These are phyloP conservation scores for Sitophilus oryzae DNA, from an alignment of 1,140 invertebrate species.

Conservation along the genomic window DNA sequence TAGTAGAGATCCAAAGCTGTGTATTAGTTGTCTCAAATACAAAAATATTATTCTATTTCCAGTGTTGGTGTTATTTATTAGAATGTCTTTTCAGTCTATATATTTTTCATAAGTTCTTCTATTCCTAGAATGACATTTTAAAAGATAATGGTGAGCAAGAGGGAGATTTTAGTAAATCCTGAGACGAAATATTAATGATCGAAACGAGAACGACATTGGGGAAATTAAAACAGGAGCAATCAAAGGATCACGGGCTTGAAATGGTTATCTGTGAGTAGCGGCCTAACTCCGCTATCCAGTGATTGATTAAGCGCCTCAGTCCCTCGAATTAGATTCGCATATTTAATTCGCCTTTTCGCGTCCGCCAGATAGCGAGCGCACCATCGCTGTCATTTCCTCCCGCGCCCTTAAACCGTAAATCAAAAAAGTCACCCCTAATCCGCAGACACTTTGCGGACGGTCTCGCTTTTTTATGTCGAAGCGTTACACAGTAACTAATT, in stretches of 20 bases:
- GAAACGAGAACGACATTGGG: background rate
- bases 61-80: too few species aligned
- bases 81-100: too few species aligned
- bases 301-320: constrained; percentile 39
- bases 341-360: constrained; percentile 35
- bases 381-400: constrained; percentile 27
- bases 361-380: constrained; percentile 18
- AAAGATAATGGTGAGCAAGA: too few species aligned
- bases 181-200: constrained; percentile 1
- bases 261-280: constrained; percentile 7
- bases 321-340: constrained; percentile 39
- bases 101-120: too few species aligned
- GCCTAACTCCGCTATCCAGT: constrained; percentile 22
- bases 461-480: constrained; percentile 26
- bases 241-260: background rate
- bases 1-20: too few species aligned
- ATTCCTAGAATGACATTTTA: too few species aligned
- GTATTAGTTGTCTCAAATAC: too few species aligned
- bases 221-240: constrained; percentile 9
- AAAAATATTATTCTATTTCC: too few species aligned
- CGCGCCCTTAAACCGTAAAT: constrained; percentile 28
- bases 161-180: too few species aligned
- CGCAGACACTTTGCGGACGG: constrained; percentile 26
- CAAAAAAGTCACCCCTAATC: constrained; percentile 34
- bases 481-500: constrained; percentile 31